Evolutionary conservation across 2,113 vertebrate species (phyloP), one percentile per base, ranked within the genome.

Genomic region (Bambusicola thoracicus): DNA sequence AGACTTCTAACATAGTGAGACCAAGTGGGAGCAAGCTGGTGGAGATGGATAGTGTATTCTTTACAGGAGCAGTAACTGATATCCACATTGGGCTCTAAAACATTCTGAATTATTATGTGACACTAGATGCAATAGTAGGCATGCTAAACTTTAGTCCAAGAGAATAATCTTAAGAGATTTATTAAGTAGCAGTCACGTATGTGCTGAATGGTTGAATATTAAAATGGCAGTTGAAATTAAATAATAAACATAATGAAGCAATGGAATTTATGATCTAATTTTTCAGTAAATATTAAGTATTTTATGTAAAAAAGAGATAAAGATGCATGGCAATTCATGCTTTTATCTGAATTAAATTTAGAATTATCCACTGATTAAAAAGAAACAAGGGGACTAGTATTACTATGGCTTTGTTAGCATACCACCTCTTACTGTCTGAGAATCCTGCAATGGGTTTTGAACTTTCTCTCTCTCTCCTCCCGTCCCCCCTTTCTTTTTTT

Each of bases 161-260:
- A 38, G 25, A 10, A 12, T 83, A 20, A 67, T 68, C 11, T 76
- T 29, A 32, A 34, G 20, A 49, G 12, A 10, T 80, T 72, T n/a
- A 10, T 53, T 59, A 68, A 43, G 34, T 22, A 75, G 16, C 9
- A 48, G 11, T 53, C 38, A 41, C 0, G 0, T 69, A 32, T 0
- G 0, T 18, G 17, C 62, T 68, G 58, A 70, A 27, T 49, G 8
- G 12, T 78, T 65, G 53, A 86, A 24, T 48, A 34, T 51, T 92
- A 49, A 84, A 85, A 36, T 55, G 27, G 36, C 25, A 25, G 22
- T 34, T 62, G 59, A 63, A 43, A 65, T 66, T 66, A 46, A 78
- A 48, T 70, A 14, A 16, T 14, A 6, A n/a, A 61, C 16, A 3
- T 32, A 53, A 53, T 68, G 15, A 72, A 51, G 21, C 55, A 70